Conservation (phyloP, 2,113 vertebrate species). For the Microtus pennsylvanicus region DNA sequence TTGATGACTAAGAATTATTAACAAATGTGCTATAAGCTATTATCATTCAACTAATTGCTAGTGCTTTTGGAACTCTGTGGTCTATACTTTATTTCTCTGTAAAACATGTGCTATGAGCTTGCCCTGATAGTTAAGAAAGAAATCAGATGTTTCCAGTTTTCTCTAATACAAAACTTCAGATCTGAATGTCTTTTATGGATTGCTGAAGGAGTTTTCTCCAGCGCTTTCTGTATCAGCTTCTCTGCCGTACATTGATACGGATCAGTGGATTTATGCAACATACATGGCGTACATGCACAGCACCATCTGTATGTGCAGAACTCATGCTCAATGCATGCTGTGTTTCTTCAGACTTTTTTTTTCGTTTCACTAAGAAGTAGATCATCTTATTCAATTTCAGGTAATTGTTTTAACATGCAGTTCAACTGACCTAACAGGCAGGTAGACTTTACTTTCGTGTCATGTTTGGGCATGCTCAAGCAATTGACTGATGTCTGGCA, state of each 20-base stretch:
- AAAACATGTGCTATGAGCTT: conserved; percentile 80
- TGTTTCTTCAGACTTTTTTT: conserved; percentile 60
- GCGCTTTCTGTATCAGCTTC: conserved; percentile 50
- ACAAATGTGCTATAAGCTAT: conserved; percentile 82
- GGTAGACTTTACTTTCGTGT: conserved; percentile 66
- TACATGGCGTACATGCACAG: conserved; percentile 44
- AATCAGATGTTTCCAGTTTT: conserved; percentile 79
- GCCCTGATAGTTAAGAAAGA: conserved; percentile 68
- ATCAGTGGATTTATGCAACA: conserved; percentile 59
- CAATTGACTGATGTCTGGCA: conserved; percentile 74
- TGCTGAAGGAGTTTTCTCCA: conserved; percentile 54
- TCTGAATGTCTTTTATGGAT: conserved; percentile 65
- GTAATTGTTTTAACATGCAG: conserved; percentile 71
- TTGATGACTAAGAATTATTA: conserved; percentile 73
- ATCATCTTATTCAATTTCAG: conserved; percentile 58
- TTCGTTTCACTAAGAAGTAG: conserved; percentile 61
- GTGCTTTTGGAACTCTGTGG: conserved; percentile 80
- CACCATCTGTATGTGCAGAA: conserved; percentile 18
- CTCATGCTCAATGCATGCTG: conserved; percentile 59
- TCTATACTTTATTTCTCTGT: conserved; percentile 74
- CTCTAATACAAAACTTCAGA: conserved; percentile 59
- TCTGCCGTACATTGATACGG: conserved; percentile 41
- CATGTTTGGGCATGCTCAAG: conserved; percentile 77
- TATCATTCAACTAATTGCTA: conserved; percentile 85
- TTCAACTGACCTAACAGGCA: conserved; percentile 74